Conservation (phyloP, 2,888 invertebrate genomes). For the Acrobasis suavella region DNA sequence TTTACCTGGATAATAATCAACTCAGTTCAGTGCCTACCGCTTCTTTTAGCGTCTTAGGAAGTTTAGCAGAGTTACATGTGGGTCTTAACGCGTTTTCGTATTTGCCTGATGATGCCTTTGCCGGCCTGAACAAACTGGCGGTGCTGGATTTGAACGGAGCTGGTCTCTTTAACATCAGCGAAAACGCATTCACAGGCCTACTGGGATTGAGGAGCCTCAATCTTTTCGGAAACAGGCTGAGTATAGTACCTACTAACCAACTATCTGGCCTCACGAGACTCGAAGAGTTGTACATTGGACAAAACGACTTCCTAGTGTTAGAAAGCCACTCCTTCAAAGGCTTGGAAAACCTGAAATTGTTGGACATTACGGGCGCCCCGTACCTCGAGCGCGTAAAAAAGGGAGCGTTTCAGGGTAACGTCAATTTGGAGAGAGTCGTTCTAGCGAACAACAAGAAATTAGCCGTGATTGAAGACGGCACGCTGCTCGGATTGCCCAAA, state of each 20-base stretch:
- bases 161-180: constrained; percentile 89
- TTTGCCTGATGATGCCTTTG: constrained; percentile 90
- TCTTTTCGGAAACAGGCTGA: constrained; percentile 90
- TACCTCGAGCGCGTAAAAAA: constrained; percentile 88
- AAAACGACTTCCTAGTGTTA: constrained; percentile 89
- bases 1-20: constrained; percentile 93
- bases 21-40: constrained; percentile 89
- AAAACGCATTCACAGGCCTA: constrained; percentile 88
- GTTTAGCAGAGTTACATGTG: constrained; percentile 91
- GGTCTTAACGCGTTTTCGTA: constrained; percentile 91
- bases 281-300: constrained; percentile 91
- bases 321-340: constrained; percentile 90
- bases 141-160: constrained; percentile 91
- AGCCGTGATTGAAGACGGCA: constrained; percentile 87
- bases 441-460: constrained; percentile 90
- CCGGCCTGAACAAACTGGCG: constrained; percentile 87
- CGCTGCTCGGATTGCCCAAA: constrained; percentile 90
- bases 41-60: constrained; percentile 87
- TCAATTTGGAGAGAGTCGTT: constrained; percentile 89
- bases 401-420: constrained; percentile 90
- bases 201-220: constrained; percentile 89
- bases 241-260: constrained; percentile 88
- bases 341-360: constrained; percentile 87
- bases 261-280: constrained; percentile 87
- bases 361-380: constrained; percentile 91